Percentiles rank a stretch among this genome's conserved stretches.
These are phyloP conservation scores for Volucella inanis DNA, from an alignment of 2,888 invertebrate species.

Conservation along the genomic window DNA sequence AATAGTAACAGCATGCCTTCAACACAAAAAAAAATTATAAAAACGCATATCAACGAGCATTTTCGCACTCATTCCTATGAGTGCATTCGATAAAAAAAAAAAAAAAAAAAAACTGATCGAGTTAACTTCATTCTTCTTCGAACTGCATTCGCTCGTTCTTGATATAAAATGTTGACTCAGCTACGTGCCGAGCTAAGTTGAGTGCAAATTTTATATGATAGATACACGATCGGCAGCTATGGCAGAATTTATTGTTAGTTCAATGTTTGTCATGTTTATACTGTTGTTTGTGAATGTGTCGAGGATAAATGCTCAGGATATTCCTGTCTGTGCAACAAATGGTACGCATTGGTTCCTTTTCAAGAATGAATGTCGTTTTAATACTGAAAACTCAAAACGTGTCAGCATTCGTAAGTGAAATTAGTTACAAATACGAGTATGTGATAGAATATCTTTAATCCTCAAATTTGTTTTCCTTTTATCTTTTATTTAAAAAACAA, in stretches of 20 bases:
- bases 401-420: conserved; percentile 33
- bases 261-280: conserved; percentile 19
- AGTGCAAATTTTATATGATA: not conserved
- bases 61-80: conserved; percentile 39
- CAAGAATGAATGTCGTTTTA: conserved; percentile 45
- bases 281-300: conserved; percentile 7
- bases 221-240: conserved; percentile 23
- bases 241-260: conserved; percentile 31
- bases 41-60: conserved; percentile 6
- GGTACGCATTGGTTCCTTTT: conserved; percentile 61
- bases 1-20: conserved; percentile 13
- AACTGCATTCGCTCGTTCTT: not conserved
- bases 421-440: not conserved
- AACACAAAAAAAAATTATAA: conserved; percentile 1
- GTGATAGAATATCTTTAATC: not conserved
- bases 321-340: conserved; percentile 63
- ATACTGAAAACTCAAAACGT: conserved; percentile 37
- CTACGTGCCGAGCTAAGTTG: conserved; percentile 31
- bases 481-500: not conserved
- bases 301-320: not conserved
- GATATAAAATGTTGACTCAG: conserved; percentile 62
- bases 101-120: not conserved
- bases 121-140: conserved; percentile 7
- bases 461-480: not conserved
- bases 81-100: conserved; percentile 15